Evolutionary conservation across 2,888 invertebrate genomes (phyloP).

Genomic region (Pristionchus japonicus): DNA sequence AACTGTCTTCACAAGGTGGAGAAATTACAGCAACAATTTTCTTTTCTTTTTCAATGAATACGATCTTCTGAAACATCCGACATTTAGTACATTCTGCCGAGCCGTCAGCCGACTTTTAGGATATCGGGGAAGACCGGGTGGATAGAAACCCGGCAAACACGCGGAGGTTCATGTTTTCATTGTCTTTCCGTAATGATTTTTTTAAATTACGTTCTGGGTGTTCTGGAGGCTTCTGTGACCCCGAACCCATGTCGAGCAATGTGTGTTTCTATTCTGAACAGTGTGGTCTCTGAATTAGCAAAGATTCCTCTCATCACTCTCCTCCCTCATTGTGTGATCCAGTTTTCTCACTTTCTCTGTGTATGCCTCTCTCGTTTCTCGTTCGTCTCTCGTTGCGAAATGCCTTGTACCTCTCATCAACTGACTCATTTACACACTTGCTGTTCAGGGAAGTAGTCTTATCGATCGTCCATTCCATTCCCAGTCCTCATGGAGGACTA

Average conservation of each 20-base stretch:
- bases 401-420: background rate
- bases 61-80: no score
- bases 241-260: background rate
- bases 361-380: conserved; percentile 28
- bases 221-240: no score
- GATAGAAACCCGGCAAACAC: no score
- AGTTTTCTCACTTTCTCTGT: conserved; percentile 37
- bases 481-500: conserved; percentile 82
- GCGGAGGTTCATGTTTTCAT: background rate
- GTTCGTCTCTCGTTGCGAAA: conserved; percentile 43
- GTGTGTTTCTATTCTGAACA: background rate
- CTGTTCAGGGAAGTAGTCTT: background rate
- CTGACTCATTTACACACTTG: conserved; percentile 37
- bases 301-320: background rate
- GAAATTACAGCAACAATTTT: no score
- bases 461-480: background rate
- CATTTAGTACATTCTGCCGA: no score
- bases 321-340: background rate
- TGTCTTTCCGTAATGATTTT: no score
- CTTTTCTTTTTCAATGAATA: no score
- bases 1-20: no score
- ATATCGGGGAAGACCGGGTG: no score
- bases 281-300: background rate
- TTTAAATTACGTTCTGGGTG: no score
- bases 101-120: no score